A percentile compares a stretch with the other conserved stretches of the same genome.
Conservation (phyloP, 1,140 invertebrate species). For the honey bee (Apis mellifera) region Amel_HAv3.1 CM009944.2:3950001-3950500, state of each 20-base stretch:
- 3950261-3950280: constrained; percentile 30
- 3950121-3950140: too few relatives aligned
- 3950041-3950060: too few relatives aligned
- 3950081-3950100: too few relatives aligned
- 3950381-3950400: background rate
- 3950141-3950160: background rate
- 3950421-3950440: constrained; percentile 15
- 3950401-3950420: constrained; percentile 26
- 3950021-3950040: too few relatives aligned
- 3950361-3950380: constrained; percentile 16
- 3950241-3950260: background rate
- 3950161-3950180: background rate
- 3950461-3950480: background rate
- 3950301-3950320: constrained; percentile 6
- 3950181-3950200: background rate
- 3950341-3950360: constrained; percentile 17
- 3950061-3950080: too few relatives aligned
- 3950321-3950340: constrained; percentile 14
- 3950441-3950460: constrained; percentile 20
- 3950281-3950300: constrained; percentile 23
- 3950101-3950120: too few relatives aligned
- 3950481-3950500: too few relatives aligned
- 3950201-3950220: constrained; percentile 19
- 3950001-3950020: too few relatives aligned
- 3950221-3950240: background rate